phyloP scores from a whole-genome alignment of 1,140 invertebrate genomes.

The Leptinotarsa lineolata region DNA sequence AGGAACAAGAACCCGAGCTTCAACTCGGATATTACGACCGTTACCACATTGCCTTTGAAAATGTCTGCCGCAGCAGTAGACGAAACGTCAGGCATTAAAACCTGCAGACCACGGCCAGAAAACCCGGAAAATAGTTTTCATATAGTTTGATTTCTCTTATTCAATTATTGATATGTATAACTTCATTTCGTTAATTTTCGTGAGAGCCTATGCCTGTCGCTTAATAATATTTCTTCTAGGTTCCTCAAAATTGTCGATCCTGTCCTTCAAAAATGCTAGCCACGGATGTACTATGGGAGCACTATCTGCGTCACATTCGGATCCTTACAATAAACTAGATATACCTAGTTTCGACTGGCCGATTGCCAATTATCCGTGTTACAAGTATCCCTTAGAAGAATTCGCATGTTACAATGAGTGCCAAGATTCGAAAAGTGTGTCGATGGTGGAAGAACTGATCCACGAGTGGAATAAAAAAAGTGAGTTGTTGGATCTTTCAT shows the following conservation, averaged over 20 bases:
- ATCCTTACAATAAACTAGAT: constrained; percentile 93
- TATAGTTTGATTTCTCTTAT: not conserved
- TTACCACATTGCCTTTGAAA: too few relatives aligned
- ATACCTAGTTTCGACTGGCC: constrained; percentile 88
- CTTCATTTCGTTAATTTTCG: not conserved
- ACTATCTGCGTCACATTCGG: constrained; percentile 89
- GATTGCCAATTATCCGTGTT: constrained; percentile 74
- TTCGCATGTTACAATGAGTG: constrained; percentile 74
- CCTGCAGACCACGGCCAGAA: too few relatives aligned
- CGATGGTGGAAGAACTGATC: constrained; percentile 77
- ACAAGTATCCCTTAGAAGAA: constrained; percentile 91
- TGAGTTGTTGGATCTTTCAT: constrained; percentile 36
- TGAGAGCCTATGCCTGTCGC: not conserved
- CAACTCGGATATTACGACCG: too few relatives aligned
- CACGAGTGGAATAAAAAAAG: constrained; percentile 73
- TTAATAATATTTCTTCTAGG: not conserved
- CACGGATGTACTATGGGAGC: constrained; percentile 85
- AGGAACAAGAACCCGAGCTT: too few relatives aligned
- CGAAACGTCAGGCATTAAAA: too few relatives aligned
- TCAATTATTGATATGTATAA: constrained; percentile 58
- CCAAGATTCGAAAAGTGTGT: constrained; percentile 73
- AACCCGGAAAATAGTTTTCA: too few relatives aligned
- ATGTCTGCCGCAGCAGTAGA: too few relatives aligned
- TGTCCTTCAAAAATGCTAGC: constrained; percentile 86
- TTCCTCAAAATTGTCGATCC: constrained; percentile 77